Evolutionary conservation across 2,797 vertebrate genomes (phyloP).

Genomic region (Novumbra hubbsi): DNA sequence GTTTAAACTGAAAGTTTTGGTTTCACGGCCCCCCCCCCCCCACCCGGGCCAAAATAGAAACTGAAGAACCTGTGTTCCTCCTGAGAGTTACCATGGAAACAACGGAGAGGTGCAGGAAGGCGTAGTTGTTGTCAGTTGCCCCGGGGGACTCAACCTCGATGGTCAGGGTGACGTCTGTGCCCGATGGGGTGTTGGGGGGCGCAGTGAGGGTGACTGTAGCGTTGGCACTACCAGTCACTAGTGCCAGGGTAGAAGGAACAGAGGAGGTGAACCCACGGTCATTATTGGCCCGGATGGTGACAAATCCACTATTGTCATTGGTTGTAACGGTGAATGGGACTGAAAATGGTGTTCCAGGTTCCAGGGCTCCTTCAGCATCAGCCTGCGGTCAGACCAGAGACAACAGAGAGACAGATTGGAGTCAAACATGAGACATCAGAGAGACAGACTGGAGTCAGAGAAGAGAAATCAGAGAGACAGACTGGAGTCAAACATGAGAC

Average conservation of each 20-base stretch:
- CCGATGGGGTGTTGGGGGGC: constrained; percentile 10
- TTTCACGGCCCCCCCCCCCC: too few relatives aligned
- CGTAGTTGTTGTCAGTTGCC: constrained; percentile 26
- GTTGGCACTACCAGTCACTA: neutral
- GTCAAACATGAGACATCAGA: too few relatives aligned
- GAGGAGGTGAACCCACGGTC: constrained; percentile 15
- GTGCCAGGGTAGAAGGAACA: neutral
- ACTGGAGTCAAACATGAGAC: too few relatives aligned
- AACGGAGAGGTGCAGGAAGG: constrained; percentile 5
- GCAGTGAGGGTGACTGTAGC: constrained; percentile 8
- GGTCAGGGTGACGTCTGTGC: constrained; percentile 29
- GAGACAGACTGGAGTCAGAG: too few relatives aligned
- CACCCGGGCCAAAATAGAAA: neutral
- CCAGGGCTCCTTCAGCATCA: neutral
- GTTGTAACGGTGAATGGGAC: constrained; percentile 24
- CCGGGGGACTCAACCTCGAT: constrained; percentile 23
- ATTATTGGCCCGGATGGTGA: constrained; percentile 16
- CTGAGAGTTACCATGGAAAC: neutral
- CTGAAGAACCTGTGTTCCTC: neutral
- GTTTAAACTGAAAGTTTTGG: too few relatives aligned
- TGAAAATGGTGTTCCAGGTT: constrained; percentile 18
- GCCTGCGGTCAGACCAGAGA: constrained; percentile 6
- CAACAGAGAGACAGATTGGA: too few relatives aligned
- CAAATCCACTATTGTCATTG: neutral
- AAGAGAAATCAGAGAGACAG: too few relatives aligned